Conservation (phyloP, 2,888 invertebrate species). For the Corbicula japonica region DNA sequence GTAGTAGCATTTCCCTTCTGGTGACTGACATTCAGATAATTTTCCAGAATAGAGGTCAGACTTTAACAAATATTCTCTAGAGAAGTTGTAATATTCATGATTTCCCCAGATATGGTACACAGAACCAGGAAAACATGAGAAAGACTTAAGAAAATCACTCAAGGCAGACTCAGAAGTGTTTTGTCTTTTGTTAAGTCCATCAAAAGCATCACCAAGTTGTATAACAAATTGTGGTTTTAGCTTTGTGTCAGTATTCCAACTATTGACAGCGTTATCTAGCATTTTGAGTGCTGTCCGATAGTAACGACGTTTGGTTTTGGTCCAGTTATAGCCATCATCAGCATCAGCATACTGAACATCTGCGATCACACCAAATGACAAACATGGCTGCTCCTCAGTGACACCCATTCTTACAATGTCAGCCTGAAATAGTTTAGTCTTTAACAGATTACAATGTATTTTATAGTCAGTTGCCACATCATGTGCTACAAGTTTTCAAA, state of each 20-base stretch:
- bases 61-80: slow-evolving; percentile 74
- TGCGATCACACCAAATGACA: slow-evolving; percentile 85
- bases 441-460: too few species aligned
- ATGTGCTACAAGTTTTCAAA: too few species aligned
- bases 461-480: too few species aligned
- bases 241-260: slow-evolving; percentile 77
- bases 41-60: slow-evolving; percentile 71
- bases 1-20: slow-evolving; percentile 78
- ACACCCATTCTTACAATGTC: slow-evolving; percentile 3
- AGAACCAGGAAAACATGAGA: slow-evolving; percentile 68
- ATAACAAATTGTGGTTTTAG: slow-evolving; percentile 80
- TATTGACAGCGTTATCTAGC: slow-evolving; percentile 80
- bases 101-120: slow-evolving; percentile 85
- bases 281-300: slow-evolving; percentile 84
- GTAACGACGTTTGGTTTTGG: slow-evolving; percentile 81
- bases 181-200: slow-evolving; percentile 81
- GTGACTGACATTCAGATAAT: slow-evolving; percentile 36
- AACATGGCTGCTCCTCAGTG: slow-evolving; percentile 8
- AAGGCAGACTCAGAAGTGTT: slow-evolving; percentile 77
- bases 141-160: slow-evolving; percentile 75
- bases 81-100: slow-evolving; percentile 87
- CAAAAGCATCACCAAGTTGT: slow-evolving; percentile 87
- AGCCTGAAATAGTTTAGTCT: too few species aligned
- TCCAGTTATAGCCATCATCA: slow-evolving; percentile 83
- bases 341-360: slow-evolving; percentile 87